Evolutionary conservation across 2,113 vertebrate species (phyloP).

Genomic region (Cavia porcellus): DNA sequence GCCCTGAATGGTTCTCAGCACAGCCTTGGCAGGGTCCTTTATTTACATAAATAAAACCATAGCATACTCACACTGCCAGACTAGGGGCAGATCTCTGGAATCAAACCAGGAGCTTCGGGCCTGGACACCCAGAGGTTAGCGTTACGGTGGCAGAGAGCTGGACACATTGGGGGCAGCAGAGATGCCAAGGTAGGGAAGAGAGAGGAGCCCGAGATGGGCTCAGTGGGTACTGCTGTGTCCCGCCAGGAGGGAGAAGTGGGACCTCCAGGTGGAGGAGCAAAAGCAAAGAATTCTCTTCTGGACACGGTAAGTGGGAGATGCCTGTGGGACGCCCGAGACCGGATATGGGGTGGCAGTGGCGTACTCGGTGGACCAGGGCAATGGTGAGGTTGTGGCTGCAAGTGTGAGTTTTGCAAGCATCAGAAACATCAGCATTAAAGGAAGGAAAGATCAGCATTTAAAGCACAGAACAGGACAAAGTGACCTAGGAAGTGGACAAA

Average conservation of each 20-base stretch:
- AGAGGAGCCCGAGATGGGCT: background rate
- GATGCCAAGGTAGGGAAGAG: background rate
- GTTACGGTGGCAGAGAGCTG: rapidly evolving
- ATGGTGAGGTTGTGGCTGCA: background rate
- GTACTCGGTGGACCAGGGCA: background rate
- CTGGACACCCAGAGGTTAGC: background rate
- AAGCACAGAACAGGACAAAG: background rate
- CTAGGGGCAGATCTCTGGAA: background rate
- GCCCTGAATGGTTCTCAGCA: background rate
- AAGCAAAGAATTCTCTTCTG: too few species aligned
- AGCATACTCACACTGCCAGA: background rate
- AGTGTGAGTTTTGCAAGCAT: background rate
- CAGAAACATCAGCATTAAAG: too few species aligned
- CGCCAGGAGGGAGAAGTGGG: background rate
- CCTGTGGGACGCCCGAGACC: background rate
- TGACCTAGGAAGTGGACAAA: background rate
- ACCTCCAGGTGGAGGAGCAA: too few species aligned
- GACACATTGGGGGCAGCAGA: rapidly evolving
- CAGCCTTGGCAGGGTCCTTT: background rate
- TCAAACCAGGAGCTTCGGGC: background rate
- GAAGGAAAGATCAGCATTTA: background rate
- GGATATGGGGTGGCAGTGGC: background rate
- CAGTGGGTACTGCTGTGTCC: rapidly evolving
- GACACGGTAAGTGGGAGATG: background rate
- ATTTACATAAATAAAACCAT: background rate